phyloP scores from a whole-genome alignment of 1,140 invertebrate genomes.

The Drosophila biarmipes region DNA sequence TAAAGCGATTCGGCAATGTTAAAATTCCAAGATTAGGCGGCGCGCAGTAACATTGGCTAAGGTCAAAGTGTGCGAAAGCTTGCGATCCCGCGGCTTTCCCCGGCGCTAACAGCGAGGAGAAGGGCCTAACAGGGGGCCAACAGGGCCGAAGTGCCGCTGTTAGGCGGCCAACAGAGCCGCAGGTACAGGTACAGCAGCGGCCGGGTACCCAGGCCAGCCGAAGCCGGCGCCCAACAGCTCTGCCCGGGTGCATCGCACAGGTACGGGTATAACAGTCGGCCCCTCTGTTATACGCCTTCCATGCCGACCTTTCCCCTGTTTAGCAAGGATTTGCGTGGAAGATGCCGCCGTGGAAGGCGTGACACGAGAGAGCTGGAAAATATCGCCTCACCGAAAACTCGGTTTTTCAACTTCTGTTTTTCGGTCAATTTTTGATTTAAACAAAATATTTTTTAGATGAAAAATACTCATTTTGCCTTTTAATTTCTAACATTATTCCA shows the following conservation, averaged over 20 bases:
- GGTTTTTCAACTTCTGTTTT: background rate
- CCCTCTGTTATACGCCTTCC: background rate
- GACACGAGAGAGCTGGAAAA: slow-evolving; percentile 1
- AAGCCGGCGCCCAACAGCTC: background rate
- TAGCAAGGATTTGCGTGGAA: background rate
- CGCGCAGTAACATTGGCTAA: slow-evolving; percentile 43
- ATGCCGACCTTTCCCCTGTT: background rate
- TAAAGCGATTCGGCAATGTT: slow-evolving; percentile 39
- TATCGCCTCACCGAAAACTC: background rate
- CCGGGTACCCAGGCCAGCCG: background rate
- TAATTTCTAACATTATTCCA: too few relatives aligned
- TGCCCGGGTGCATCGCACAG: background rate
- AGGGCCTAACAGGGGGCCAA: background rate
- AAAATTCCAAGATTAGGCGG: slow-evolving; percentile 43
- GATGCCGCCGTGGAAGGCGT: slow-evolving; percentile 1
- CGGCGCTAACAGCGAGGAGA: background rate
- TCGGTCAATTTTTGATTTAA: background rate
- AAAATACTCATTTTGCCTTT: too few relatives aligned
- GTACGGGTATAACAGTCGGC: background rate
- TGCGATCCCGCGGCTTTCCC: slow-evolving; percentile 14
- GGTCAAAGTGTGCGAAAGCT: slow-evolving; percentile 42
- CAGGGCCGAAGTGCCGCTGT: background rate
- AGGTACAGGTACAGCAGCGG: background rate
- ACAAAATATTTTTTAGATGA: too few relatives aligned
- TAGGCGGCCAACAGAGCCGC: background rate